Evolutionary conservation across 2,888 invertebrate species (phyloP).

Genomic region (Subacronicta megacephala): DNA sequence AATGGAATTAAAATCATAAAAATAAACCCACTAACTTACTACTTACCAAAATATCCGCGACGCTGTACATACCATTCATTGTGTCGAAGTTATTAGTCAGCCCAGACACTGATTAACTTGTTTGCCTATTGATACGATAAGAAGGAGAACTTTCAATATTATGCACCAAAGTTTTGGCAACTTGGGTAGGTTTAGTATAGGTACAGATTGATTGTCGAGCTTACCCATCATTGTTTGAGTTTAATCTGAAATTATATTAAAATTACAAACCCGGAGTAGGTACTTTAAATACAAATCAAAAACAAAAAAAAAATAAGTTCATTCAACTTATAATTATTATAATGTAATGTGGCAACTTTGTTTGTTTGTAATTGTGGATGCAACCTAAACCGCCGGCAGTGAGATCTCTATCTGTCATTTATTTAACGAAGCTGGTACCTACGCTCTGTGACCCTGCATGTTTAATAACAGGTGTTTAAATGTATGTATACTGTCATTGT

Average conservation of each 20-base stretch:
- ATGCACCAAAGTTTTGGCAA: no score
- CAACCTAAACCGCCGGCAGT: conserved; percentile 78
- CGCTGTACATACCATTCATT: no score
- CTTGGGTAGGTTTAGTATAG: background rate
- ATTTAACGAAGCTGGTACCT: conserved; percentile 82
- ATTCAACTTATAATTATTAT: conserved; percentile 75
- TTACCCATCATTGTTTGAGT: background rate
- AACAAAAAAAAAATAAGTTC: conserved; percentile 64
- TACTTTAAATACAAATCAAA: conserved; percentile 21
- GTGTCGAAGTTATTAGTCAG: no score
- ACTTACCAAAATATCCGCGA: no score
- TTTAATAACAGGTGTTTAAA: conserved; percentile 89
- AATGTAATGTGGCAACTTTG: conserved; percentile 68
- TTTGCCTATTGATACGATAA: no score
- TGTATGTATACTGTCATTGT: conserved; percentile 86
- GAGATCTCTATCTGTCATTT: conserved; percentile 86
- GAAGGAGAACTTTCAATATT: no score
- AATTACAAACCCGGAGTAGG: conserved; percentile 15
- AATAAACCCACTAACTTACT: no score
- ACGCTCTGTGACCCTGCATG: conserved; percentile 83
- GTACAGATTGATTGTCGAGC: background rate
- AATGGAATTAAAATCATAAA: no score
- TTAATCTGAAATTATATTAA: background rate
- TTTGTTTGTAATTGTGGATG: conserved; percentile 77
- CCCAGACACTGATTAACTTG: no score